Base-by-base conservation (phyloP, 2,113 vertebrate genomes). In the Coptodon rendalli region DNA sequence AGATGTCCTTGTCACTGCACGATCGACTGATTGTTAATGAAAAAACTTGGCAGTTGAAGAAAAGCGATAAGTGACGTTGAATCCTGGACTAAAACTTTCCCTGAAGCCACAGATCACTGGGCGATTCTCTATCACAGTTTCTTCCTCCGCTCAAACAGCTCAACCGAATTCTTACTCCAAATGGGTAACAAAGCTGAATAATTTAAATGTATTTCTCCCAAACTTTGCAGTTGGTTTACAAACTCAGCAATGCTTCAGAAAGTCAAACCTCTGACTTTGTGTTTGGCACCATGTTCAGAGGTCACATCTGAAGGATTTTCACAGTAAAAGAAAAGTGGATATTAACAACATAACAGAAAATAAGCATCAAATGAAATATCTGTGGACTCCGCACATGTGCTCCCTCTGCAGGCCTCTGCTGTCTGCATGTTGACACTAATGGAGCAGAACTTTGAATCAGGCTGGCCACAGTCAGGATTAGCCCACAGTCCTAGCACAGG, bases 381-480 rank as follows among this genome's bases (percentile, higher is more conserved):
- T 53, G 19, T 52, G 9, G 19, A n/a, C 45, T 48, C 45, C 7
- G 45, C 50, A 53, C 4, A 19, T 53, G 10, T 53, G 50, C 50
- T 53, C 50, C 17, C 3, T 53, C 19, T 53, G 17, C 50, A 53
- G 19, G 8, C 50, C 50, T n/a, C 50, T 53, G 50, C 17, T 53
- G 50, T 53, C 13, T 53, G 19, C 19, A 53, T 53, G 50, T 22
- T 11, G 52, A 54, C 9, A 11, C n/a, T 54, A 10, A 54, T 22
- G n/a, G 9, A 22, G n/a, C n/a, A 54, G 7, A 54, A 22, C 3
- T n/a, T 10, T 43, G 43, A 24, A 14, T 0, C n/a, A 4, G 68
- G 8, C n/a, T 43, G 66, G 63, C 6, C 63, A 13, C 6, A 5
- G 34, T 68, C 63, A 68, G 63, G 63, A 6, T 71, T 71, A 43